phyloP scores from a whole-genome alignment of 2,113 vertebrate species.

The Elachura formosa region DNA sequence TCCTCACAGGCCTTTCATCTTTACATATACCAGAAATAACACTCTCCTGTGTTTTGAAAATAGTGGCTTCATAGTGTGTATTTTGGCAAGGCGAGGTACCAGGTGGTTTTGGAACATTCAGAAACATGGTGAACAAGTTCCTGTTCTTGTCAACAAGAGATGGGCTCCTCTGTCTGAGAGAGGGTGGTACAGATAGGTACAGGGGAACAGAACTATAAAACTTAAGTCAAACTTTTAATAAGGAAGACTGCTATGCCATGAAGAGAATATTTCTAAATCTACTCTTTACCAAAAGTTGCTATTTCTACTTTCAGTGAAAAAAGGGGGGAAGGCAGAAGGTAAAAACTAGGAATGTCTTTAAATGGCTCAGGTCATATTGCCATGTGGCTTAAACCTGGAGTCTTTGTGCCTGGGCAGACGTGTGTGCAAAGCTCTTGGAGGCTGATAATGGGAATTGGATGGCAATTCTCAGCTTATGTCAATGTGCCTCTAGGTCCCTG shows the following conservation, averaged over 20 bases:
- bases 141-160: not conserved
- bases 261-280: not conserved
- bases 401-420: not conserved
- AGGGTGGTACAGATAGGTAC: not conserved
- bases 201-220: not conserved
- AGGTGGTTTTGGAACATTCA: not conserved
- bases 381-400: not conserved
- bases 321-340: not conserved
- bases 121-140: not conserved
- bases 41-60: conserved; percentile 1
- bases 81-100: not conserved
- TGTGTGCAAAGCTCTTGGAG: not conserved
- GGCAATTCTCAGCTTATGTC: not conserved
- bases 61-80: not conserved
- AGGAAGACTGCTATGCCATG: not conserved
- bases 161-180: not conserved
- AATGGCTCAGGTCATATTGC: not conserved
- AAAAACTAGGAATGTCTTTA: not conserved
- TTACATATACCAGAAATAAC: not conserved
- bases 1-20: not conserved
- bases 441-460: not conserved
- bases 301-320: not conserved
- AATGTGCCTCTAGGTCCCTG: not conserved
- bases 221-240: not conserved
- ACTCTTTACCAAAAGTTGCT: not conserved